These are phyloP conservation scores for Esox niger DNA, from an alignment of 2,113 vertebrate species.

Conservation along the genomic window DNA sequence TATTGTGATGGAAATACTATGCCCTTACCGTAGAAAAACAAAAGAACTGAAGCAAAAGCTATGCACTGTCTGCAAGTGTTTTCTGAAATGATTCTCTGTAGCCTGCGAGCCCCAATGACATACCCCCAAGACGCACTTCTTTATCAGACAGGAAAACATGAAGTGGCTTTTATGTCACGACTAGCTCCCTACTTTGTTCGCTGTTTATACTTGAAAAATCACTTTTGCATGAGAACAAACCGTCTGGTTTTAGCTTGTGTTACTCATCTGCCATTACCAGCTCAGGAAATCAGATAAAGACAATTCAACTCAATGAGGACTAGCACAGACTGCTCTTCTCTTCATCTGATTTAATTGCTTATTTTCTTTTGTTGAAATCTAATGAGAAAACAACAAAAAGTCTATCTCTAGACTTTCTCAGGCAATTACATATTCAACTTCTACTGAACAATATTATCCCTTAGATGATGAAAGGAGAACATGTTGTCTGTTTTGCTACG, in stretches of 20 bases:
- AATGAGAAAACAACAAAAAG: constrained; percentile 20
- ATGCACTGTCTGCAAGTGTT: background rate
- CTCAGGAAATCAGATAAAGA: background rate
- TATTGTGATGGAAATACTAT: background rate
- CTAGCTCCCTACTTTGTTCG: background rate
- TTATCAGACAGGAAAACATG: background rate
- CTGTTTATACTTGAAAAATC: constrained; percentile 42
- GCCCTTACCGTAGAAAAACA: background rate
- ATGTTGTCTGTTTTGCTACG: background rate
- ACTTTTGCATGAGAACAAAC: constrained; percentile 25
- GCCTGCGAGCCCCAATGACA: background rate
- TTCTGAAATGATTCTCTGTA: background rate
- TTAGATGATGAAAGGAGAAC: background rate
- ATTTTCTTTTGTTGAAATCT: constrained; percentile 2
- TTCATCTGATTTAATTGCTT: constrained; percentile 27
- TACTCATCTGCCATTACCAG: constrained; percentile 10
- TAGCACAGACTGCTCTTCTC: constrained; percentile 16
- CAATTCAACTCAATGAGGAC: background rate
- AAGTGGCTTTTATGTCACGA: background rate
- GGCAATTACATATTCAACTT: background rate
- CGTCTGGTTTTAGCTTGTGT: constrained; percentile 28
- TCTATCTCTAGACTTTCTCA: background rate
- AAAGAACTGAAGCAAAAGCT: background rate
- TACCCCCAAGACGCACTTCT: background rate
- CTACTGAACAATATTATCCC: background rate